Conservation (phyloP, 2,113 vertebrate species). For the Stegostoma tigrinum region DNA sequence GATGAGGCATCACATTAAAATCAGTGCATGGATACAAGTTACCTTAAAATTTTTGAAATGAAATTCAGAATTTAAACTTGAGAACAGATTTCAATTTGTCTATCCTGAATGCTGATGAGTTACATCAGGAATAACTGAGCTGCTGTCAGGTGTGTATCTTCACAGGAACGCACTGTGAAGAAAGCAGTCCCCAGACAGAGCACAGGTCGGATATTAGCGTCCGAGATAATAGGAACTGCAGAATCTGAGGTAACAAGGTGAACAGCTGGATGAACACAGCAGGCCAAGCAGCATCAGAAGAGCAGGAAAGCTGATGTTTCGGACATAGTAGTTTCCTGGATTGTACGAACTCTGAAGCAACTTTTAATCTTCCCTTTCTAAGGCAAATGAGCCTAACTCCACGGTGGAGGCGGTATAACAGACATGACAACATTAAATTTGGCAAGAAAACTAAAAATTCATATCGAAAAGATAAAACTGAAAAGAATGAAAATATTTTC, state of each 20-base stretch:
- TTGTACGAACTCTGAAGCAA: background rate
- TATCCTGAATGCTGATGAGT: background rate
- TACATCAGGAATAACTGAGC: background rate
- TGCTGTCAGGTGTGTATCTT: background rate
- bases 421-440: background rate
- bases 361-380: too few relatives aligned
- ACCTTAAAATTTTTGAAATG: background rate
- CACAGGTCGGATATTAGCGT: too few relatives aligned
- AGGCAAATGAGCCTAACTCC: background rate
- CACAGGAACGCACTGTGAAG: background rate
- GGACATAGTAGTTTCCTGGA: background rate
- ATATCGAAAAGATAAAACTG: too few relatives aligned
- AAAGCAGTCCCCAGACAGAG: background rate
- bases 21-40: background rate
- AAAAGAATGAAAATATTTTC: too few relatives aligned
- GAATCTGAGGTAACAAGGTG: too few relatives aligned
- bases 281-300: too few relatives aligned
- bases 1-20: too few relatives aligned
- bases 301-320: too few relatives aligned
- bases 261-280: too few relatives aligned
- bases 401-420: background rate
- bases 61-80: background rate
- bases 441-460: background rate
- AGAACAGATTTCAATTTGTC: background rate
- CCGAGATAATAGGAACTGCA: too few relatives aligned